phyloP scores from a whole-genome alignment of 2,113 vertebrate species.

The Pseudonaja textilis region DNA sequence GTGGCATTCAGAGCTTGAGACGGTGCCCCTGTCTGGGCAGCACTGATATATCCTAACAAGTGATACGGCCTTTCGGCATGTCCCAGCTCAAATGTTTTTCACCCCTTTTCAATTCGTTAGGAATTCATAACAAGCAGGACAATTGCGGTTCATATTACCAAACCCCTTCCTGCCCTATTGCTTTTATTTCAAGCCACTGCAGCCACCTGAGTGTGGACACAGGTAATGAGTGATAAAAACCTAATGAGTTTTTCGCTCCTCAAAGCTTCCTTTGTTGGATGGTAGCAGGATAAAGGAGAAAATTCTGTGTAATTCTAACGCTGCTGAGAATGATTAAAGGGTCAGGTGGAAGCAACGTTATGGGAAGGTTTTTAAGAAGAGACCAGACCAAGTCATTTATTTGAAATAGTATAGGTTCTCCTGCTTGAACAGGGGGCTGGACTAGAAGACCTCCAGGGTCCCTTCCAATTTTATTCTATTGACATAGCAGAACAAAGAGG shows the following conservation, averaged over 20 bases:
- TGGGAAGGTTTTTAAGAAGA: not conserved
- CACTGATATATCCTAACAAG: not conserved
- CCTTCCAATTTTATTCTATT: too few relatives aligned
- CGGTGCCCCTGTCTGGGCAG: not conserved
- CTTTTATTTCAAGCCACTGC: not conserved
- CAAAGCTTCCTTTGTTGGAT: not conserved
- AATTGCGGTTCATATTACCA: not conserved
- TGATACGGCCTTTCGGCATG: not conserved
- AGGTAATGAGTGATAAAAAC: not conserved
- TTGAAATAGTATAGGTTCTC: too few relatives aligned
- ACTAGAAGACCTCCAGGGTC: too few relatives aligned
- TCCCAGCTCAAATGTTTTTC: not conserved
- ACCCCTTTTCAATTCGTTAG: not conserved
- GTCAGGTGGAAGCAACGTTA: not conserved
- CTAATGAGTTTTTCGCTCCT: not conserved
- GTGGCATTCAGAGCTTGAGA: not conserved
- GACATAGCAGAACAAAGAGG: not conserved
- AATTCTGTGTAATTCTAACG: not conserved
- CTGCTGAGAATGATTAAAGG: not conserved
- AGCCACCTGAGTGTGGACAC: not conserved
- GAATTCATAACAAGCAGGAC: not conserved
- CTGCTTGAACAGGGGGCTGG: too few relatives aligned
- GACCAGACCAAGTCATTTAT: too few relatives aligned
- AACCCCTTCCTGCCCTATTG: not conserved
- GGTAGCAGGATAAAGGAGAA: not conserved